Percentiles rank a stretch among this genome's conserved stretches.
Evolutionary conservation across 1,140 invertebrate species (phyloP).

Genomic region (Diplogasteroides magnus): DNA sequence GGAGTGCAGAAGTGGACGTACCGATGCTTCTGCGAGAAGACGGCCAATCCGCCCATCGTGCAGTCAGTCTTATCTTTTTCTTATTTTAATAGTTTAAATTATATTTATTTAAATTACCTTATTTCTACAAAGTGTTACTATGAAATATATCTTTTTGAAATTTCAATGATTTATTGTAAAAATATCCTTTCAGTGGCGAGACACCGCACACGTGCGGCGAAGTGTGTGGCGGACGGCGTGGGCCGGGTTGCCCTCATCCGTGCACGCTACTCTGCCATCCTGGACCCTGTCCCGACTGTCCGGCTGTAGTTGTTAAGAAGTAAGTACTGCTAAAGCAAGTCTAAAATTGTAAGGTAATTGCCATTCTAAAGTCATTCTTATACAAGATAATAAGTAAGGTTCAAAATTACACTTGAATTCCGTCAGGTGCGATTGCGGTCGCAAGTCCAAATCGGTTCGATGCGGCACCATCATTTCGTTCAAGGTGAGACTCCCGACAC

Average conservation of each 20-base stretch:
- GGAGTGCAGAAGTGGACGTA: constrained; percentile 68
- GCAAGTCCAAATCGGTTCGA: neutral
- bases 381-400: too few species aligned
- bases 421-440: constrained; percentile 23
- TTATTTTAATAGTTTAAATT: neutral
- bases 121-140: constrained; percentile 60
- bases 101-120: neutral
- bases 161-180: neutral
- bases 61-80: neutral
- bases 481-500: neutral
- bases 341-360: neutral
- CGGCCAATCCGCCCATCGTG: constrained; percentile 63
- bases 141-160: too few species aligned
- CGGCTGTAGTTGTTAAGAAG: constrained; percentile 61
- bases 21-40: constrained; percentile 77
- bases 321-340: constrained; percentile 51
- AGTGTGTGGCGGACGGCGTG: constrained; percentile 66
- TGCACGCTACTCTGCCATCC: constrained; percentile 86
- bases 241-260: constrained; percentile 68
- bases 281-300: constrained; percentile 72
- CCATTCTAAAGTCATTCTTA: too few species aligned
- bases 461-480: neutral
- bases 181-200: constrained; percentile 60
- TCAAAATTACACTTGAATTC: too few species aligned
- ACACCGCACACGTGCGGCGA: constrained; percentile 83